Evolutionary conservation across 1,140 invertebrate genomes (phyloP), one percentile per base, ranked within the genome.

Genomic region (Lepidurus apus): DNA sequence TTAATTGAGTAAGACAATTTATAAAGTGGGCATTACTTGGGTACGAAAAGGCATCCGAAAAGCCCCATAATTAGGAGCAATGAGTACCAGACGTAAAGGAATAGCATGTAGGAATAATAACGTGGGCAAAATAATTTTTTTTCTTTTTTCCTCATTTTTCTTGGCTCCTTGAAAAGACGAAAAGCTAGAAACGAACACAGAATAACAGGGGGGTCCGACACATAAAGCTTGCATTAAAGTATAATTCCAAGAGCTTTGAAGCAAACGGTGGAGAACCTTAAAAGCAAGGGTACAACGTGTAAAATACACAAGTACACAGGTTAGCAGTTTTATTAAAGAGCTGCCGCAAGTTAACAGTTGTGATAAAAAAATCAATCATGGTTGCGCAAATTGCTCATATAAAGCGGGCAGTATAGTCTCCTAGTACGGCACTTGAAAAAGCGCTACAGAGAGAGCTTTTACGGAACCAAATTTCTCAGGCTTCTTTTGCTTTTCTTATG

Each of bases 281-380:
- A 65, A n/a, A 21, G 21, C 17, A n/a, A 65, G 21, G 7, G 53
- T 17, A 21, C 3, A 65, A 21, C 13, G 17, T 5, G 17, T n/a
- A 65, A 65, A 65, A 65, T 21, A 13, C n/a, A 65, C 53, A 65
- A 21, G 53, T 65, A 65, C 53, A 65, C 53, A 65, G 17, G 53
- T 65, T 65, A 65, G 2, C 34, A 65, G 53, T 13, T 17, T 21
- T 65, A 65, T 65, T 34, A 65, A 65, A 47, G 21, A 65, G 53
- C 53, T 65, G 53, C 53, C 53, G 53, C 53, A 21, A 13, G n/a
- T 65, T 65, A 65, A 65, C 17, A 17, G 53, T 65, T 11, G 53
- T 21, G 53, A 65, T 65, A 65, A 65, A 65, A 65, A 65, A 65
- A 65, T 65, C 53, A 21, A 65, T 65, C 53, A 65, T 21, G 53